phyloP scores from a whole-genome alignment of 2,888 invertebrate species.

The Margaritifera margaritifera region DNA sequence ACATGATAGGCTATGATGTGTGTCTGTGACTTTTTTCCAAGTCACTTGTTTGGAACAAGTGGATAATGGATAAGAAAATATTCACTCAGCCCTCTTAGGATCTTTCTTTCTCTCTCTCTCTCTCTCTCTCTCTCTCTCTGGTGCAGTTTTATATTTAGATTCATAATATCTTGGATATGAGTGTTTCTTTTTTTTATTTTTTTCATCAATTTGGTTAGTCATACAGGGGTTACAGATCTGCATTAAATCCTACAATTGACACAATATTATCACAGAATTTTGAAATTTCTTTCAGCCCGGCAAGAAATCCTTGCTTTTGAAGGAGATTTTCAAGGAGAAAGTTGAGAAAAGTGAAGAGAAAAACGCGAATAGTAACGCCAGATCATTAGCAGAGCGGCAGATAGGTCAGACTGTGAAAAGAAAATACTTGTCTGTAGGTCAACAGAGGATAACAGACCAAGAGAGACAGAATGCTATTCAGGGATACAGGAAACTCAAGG shows the following conservation, averaged over 20 bases:
- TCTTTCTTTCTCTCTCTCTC: too few relatives aligned
- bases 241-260: background rate
- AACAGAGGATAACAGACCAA: slow-evolving; percentile 48
- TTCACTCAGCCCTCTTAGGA: too few relatives aligned
- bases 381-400: slow-evolving; percentile 27
- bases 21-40: too few relatives aligned
- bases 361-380: slow-evolving; percentile 7
- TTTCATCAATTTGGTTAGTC: too few relatives aligned
- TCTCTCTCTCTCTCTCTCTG: too few relatives aligned
- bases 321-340: slow-evolving; percentile 45
- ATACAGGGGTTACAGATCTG: background rate
- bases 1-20: too few relatives aligned
- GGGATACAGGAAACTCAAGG: slow-evolving; percentile 57
- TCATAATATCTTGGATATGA: too few relatives aligned
- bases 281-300: slow-evolving; percentile 49
- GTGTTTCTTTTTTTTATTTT: too few relatives aligned
- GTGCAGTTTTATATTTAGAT: too few relatives aligned
- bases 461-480: slow-evolving; percentile 57
- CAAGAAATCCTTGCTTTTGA: slow-evolving; percentile 48
- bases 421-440: slow-evolving; percentile 54
- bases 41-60: too few relatives aligned
- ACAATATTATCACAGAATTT: background rate
- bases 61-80: too few relatives aligned
- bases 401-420: slow-evolving; percentile 54
- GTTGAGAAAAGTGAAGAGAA: slow-evolving; percentile 2